phyloP scores from a whole-genome alignment of 2,797 vertebrate species.

The Phrynocephalus forsythii region DNA sequence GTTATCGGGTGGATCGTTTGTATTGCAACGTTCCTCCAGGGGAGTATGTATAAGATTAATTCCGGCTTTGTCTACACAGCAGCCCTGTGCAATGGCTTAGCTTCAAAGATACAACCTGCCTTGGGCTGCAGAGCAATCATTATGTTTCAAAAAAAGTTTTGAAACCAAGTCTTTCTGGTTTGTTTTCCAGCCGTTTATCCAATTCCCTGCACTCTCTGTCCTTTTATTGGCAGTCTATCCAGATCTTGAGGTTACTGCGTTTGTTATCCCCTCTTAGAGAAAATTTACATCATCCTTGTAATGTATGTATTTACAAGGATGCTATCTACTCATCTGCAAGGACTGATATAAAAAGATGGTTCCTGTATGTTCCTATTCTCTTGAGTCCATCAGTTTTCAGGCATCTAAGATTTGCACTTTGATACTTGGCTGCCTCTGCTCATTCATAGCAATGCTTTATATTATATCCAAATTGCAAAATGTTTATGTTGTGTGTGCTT shows the following conservation, averaged over 20 bases:
- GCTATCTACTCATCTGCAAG: neutral
- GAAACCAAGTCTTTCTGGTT: neutral
- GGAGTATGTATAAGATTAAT: neutral
- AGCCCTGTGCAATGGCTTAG: neutral
- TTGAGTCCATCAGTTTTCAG: neutral
- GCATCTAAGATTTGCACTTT: neutral
- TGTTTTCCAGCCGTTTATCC: neutral
- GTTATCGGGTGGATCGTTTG: neutral
- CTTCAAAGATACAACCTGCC: neutral
- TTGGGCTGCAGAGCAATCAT: neutral
- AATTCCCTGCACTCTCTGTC: too few species aligned
- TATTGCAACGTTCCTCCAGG: neutral
- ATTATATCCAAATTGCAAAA: neutral
- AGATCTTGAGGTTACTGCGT: neutral
- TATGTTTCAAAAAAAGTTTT: neutral
- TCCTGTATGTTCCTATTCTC: too few species aligned
- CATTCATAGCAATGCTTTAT: neutral
- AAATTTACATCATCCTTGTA: neutral
- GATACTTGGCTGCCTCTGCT: neutral
- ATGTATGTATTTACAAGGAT: neutral
- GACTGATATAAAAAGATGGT: neutral
- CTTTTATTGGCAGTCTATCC: neutral
- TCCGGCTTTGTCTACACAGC: neutral
- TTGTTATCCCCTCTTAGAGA: neutral
- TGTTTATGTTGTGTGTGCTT: neutral